phyloP scores from a whole-genome alignment of 2,888 invertebrate genomes.

The Plebejus argus region DNA sequence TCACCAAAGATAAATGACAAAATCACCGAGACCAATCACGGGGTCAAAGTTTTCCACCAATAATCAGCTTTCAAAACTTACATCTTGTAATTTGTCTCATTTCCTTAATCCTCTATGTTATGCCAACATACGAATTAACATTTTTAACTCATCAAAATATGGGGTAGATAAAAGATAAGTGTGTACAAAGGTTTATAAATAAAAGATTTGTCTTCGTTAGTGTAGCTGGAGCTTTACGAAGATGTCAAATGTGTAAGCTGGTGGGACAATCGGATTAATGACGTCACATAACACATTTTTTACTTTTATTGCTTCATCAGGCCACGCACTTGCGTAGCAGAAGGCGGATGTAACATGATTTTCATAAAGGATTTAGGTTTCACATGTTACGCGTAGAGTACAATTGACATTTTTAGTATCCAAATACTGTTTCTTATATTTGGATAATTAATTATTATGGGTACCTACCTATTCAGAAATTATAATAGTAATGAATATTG shows the following conservation, averaged over 20 bases:
- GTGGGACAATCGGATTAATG: slow-evolving; percentile 29
- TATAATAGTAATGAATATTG: no score
- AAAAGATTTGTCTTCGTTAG: slow-evolving; percentile 21
- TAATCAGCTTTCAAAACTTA: neutral
- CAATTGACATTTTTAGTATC: neutral
- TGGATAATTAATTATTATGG: neutral
- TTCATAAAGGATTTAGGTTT: slow-evolving; percentile 21
- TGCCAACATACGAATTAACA: slow-evolving; percentile 1
- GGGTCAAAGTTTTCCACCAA: neutral
- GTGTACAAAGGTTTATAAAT: slow-evolving; percentile 2
- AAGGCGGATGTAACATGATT: slow-evolving; percentile 60
- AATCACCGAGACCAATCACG: neutral
- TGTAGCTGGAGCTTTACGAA: neutral
- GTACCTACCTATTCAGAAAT: neutral
- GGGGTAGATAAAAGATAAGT: neutral
- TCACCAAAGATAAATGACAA: neutral
- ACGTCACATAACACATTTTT: slow-evolving; percentile 37
- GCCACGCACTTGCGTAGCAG: slow-evolving; percentile 63
- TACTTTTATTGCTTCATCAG: slow-evolving; percentile 67
- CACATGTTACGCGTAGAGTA: neutral
- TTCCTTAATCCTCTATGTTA: neutral
- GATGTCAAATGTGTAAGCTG: slow-evolving; percentile 14
- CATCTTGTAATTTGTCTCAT: slow-evolving; percentile 1
- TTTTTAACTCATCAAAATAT: neutral
- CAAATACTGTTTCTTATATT: no score